phyloP scores from a whole-genome alignment of 2,113 vertebrate species.

The Carlito syrichta region DNA sequence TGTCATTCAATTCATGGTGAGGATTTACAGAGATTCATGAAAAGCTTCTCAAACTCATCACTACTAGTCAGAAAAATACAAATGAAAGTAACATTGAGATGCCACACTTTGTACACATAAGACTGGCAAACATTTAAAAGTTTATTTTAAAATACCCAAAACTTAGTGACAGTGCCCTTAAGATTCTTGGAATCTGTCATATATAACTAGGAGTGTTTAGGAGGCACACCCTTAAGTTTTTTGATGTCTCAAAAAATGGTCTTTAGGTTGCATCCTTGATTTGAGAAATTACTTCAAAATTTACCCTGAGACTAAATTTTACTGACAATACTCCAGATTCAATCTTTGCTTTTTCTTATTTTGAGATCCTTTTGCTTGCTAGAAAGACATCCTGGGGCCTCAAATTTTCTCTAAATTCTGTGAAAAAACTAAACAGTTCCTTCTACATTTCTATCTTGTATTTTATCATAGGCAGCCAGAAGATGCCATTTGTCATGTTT shows the following conservation, averaged over 20 bases:
- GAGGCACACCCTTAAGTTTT: background rate
- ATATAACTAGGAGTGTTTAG: background rate
- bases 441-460: background rate
- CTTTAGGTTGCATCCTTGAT: background rate
- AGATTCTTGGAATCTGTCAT: background rate
- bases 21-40: background rate
- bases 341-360: background rate
- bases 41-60: background rate
- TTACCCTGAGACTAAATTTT: background rate
- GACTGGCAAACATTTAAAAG: background rate
- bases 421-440: background rate
- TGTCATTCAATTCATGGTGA: background rate
- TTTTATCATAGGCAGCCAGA: background rate
- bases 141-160: too few species aligned
- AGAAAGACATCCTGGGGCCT: background rate
- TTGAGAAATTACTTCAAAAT: background rate
- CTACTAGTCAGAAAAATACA: background rate
- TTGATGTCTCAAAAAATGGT: background rate
- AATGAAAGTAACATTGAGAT: background rate
- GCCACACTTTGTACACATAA: background rate
- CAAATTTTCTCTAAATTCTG: conserved; percentile 4
- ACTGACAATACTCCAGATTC: background rate
- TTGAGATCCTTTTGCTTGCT: background rate
- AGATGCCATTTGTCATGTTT: background rate
- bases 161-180: background rate